Evolutionary conservation across 2,888 invertebrate species (phyloP), one percentile per base, ranked within the genome.

Genomic region (Agelastica alni): DNA sequence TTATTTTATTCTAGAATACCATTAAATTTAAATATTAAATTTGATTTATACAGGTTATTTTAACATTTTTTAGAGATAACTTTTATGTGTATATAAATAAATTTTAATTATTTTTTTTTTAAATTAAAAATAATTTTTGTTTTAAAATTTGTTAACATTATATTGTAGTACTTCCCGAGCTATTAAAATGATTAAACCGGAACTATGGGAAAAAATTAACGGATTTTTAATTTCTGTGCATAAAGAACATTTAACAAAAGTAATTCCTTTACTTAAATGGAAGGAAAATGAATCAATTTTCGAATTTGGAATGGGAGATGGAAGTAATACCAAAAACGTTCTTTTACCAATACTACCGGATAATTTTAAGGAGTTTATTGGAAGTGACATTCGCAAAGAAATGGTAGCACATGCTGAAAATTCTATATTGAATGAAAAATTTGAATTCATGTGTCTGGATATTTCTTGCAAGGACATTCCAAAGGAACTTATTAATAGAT

Each of bases 301-400:
- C 51, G 91, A 91, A 66, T 81, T 91, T 36, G 91, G 91, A 1
- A 88, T 87, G 56, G 91, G 89, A 0, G 85, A 87, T 31, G 89
- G 89, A 0, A 83, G 85, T 65, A 85, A 89, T 4, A 83, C 86
- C 0, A 79, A 16, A 16, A 18, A 36, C 17, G 6, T 28, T 2
- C 36, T 58, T 9, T 26, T 54, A 9, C 54, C 54, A 2, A 18
- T 36, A n/a, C 30, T 58, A 9, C 58, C 54, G 2, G 13, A 43
- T 7, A 7, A 58, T 18, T 44, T 44, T 28, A 47, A 58, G 13
- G 48, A 47, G 18, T 54, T 20, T 17, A 36, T 58, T 12, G 58
- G 58, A 2, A 48, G 31, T 22, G 58, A 58, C 30, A 7, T 51
- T 4, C 44, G 53, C 7, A 3, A n/a, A 28, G 13, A 12, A 12